Base-by-base conservation (phyloP, 2,113 vertebrate genomes). In the Mastomys natalensis region DNA sequence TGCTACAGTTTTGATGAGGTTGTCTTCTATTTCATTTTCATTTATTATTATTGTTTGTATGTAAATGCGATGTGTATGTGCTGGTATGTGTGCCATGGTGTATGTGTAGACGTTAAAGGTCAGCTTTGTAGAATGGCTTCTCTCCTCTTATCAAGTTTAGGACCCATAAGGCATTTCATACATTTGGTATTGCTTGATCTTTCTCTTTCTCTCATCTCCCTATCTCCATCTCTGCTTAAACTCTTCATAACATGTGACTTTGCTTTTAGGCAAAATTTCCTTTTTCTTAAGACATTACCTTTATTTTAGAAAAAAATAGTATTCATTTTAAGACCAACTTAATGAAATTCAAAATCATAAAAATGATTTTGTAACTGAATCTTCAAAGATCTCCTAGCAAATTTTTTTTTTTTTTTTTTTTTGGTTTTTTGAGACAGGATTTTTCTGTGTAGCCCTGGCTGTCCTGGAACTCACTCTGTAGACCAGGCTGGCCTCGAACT, bases 331-430 rank as follows among this genome's bases (percentile, higher is more conserved):
- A 93, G 88, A 66, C 62, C 26, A 90, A 55, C 17, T 89, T 60
- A 34, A 34, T 96, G 77, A 40, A 88, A 94, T 94, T 58, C 37
- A 93, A 29, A 45, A 37, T 81, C 78, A 76, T 81, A n/a, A n/a
- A n/a, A n/a, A n/a, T n/a, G n/a, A n/a, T 89, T 89, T 90, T 89
- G 45, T 91, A 64, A 89, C 53, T 89, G 29, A 95, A 80, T 89
- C 34, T 95, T 96, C 45, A 87, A 62, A 97, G 45, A 77, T n/a
- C n/a, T 58, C 3, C 22, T 84, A 12, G 89, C 29, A 90, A n/a
- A 87, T 93, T 96, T 40, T 94, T 95, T 43, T 88, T 91, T 96
- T 97, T 58, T 26, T 86, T 91, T 94, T 97, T 95, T 43, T 88
- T 91, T 96, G 97, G 64, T 26, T 86, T 91, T 94, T 97, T 95